Evolutionary conservation across 2,888 invertebrate species (phyloP), one percentile per base, ranked within the genome.

Genomic region (Scaptomyza tumidula): DNA sequence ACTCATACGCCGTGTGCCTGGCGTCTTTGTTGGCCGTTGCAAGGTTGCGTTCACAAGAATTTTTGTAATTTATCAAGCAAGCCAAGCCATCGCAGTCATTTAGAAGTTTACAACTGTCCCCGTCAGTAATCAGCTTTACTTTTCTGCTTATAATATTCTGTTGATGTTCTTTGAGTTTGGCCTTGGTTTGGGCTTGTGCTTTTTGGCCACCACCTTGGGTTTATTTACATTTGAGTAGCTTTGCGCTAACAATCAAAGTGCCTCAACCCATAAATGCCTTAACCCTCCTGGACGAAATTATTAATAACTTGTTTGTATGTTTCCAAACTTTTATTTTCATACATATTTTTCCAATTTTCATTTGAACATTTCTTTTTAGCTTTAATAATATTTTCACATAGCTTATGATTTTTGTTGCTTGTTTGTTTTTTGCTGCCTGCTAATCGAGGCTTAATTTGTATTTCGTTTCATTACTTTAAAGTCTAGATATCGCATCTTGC

Each of bases 111-210:
- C 85, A 84, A 74, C 86, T 87, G 86, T 78, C 72, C 72, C 71
- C 62, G 72, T 53, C 71, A 66, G 85, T 86, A 88, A 83, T 88
- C 81, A 83, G 89, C 85, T 86, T 88, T 86, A 67, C 82, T 74
- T 71, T 60, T 69, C 62, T 57, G 43, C 73, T 67, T 67, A 73
- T 83, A 73, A 86, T 73, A 69, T 73, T 53, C 68, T 59, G 84
- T 77, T 86, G 86, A 82, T 82, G 69, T 86, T 68, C 84, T 73
- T 73, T 50, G 49, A 41, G 55, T 37, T 62, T 55, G 48, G 43
- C 7, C n/a, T 54, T 48, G 41, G 49, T 39, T 41, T 59, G 35
- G 37, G 41, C 13, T 14, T 54, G 46, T 29, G 49, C 39, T 41
- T 61, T 55, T 63, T 29, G 29, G 39, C 3, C 48, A 27, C 33